phyloP scores from a whole-genome alignment of 1,140 invertebrate genomes.

The Polyergus mexicanus region DNA sequence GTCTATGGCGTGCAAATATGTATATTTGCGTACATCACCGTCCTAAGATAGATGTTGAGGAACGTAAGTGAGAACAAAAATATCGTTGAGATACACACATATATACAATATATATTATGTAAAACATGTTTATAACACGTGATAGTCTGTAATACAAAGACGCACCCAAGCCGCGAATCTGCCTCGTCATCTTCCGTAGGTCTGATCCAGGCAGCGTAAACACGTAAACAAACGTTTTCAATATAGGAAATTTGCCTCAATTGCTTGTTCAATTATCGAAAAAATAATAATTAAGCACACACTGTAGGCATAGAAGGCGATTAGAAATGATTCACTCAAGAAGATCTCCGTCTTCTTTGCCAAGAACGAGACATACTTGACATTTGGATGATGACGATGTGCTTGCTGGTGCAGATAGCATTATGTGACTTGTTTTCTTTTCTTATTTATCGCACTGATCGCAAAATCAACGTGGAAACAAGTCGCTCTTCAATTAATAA shows the following conservation, averaged over 20 bases:
- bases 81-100: constrained; percentile 36
- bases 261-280: constrained; percentile 42
- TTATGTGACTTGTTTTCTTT: constrained; percentile 47
- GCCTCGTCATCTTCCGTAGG: constrained; percentile 76
- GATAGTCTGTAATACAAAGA: constrained; percentile 78
- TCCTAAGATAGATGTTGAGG: constrained; percentile 62
- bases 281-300: constrained; percentile 47
- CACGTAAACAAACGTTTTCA: constrained; percentile 76
- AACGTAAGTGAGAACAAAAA: constrained; percentile 62
- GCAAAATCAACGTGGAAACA: not conserved
- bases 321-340: constrained; percentile 53
- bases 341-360: constrained; percentile 62
- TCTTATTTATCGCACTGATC: constrained; percentile 21
- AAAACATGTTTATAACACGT: constrained; percentile 66
- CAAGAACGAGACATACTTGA: constrained; percentile 54
- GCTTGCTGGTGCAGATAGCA: constrained; percentile 72
- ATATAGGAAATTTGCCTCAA: constrained; percentile 44
- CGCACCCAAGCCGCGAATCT: constrained; percentile 79
- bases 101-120: constrained; percentile 10
- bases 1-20: constrained; percentile 57
- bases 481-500: constrained; percentile 23
- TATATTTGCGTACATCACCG: constrained; percentile 64
- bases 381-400: constrained; percentile 72
- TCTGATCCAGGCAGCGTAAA: constrained; percentile 81
- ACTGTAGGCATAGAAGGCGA: constrained; percentile 40